These are phyloP conservation scores for Scolopax bukidnonensis DNA, from an alignment of 2,797 vertebrate species.

Conservation along the genomic window DNA sequence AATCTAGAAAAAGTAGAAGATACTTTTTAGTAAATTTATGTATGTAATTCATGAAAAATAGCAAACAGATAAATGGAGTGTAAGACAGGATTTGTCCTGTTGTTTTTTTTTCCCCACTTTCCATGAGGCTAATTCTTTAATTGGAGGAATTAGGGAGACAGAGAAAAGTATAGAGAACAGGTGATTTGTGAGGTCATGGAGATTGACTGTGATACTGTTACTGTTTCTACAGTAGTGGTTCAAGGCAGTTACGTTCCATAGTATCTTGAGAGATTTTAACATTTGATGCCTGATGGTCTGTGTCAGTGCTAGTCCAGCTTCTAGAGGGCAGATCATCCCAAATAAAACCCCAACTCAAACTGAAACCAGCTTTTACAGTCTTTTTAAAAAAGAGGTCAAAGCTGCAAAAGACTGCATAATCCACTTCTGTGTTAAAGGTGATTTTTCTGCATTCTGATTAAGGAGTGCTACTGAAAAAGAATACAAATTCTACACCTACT, in stretches of 20 bases:
- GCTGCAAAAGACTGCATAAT: not conserved
- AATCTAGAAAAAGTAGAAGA: not conserved
- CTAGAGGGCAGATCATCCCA: not conserved
- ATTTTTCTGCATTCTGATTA: constrained; percentile 15
- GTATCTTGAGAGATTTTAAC: not conserved
- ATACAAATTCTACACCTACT: not conserved
- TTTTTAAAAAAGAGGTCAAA: not conserved
- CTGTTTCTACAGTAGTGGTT: not conserved
- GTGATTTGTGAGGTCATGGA: not conserved
- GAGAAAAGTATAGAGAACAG: not conserved
- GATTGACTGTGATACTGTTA: not conserved
- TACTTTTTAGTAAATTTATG: not conserved
- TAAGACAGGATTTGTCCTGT: not conserved
- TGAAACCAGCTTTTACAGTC: not conserved
- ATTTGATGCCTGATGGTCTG: not conserved
- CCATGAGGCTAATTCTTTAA: not conserved
- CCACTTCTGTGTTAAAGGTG: not conserved
- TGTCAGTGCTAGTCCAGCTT: not conserved
- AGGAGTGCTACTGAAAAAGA: not conserved
- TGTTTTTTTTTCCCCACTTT: not conserved
- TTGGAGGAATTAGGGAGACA: not conserved
- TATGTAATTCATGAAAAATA: not conserved
- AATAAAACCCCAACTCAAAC: not conserved
- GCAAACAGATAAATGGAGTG: not conserved
- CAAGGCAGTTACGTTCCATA: not conserved